These are phyloP conservation scores for Glossosoma conforme DNA, from an alignment of 1,140 invertebrate genomes.

Conservation along the genomic window DNA sequence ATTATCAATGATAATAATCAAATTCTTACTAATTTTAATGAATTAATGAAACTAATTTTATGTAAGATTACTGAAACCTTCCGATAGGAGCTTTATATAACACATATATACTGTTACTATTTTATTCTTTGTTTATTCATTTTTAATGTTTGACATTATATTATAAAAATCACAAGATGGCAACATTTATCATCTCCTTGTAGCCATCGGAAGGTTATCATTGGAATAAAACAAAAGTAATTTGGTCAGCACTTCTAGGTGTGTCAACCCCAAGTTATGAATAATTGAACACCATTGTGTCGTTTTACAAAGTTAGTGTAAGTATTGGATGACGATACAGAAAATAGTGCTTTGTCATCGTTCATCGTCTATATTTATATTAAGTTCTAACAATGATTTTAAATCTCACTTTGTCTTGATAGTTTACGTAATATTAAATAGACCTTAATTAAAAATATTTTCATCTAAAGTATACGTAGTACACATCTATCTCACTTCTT, in stretches of 20 bases:
- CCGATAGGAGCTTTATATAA: too few relatives aligned
- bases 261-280: slow-evolving; percentile 10
- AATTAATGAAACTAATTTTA: too few relatives aligned
- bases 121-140: too few relatives aligned
- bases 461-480: slow-evolving; percentile 15
- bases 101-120: too few relatives aligned
- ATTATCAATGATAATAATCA: too few relatives aligned
- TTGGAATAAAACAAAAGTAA: too few relatives aligned
- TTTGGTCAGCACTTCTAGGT: slow-evolving; percentile 2
- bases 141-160: too few relatives aligned
- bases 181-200: too few relatives aligned
- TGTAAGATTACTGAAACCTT: too few relatives aligned
- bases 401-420: slow-evolving; percentile 23
- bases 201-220: too few relatives aligned
- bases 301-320: slow-evolving; percentile 11
- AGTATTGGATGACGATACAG: slow-evolving; percentile 25
- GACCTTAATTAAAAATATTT: slow-evolving; percentile 5
- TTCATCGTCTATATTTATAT: slow-evolving; percentile 5
- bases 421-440: slow-evolving; percentile 11
- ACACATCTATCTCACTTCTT: slow-evolving; percentile 31
- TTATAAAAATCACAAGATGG: too few relatives aligned
- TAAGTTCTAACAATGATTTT: slow-evolving; percentile 22
- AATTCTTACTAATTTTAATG: too few relatives aligned
- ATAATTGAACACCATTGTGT: slow-evolving; percentile 18
- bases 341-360: slow-evolving; percentile 13